Evolutionary conservation across 2,888 invertebrate species (phyloP), one percentile per base, ranked within the genome.

Genomic region (Gastrophysa polygoni): DNA sequence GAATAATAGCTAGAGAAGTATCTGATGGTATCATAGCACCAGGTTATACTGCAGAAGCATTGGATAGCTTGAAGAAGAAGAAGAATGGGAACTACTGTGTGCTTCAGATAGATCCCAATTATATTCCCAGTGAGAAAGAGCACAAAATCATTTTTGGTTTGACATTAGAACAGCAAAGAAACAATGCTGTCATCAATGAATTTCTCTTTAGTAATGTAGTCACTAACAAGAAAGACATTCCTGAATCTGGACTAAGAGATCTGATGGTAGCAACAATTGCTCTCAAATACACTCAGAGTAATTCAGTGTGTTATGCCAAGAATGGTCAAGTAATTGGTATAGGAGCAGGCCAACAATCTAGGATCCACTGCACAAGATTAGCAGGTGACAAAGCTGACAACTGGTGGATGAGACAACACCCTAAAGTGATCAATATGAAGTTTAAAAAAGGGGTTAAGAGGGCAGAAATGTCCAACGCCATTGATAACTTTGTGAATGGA

Each of bases 21-120:
- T 98, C 98, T 0, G 98, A 99, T 82, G 98, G 98, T n/a, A 91
- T 99, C 50, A 92, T 99, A 71, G 98, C 98, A 0, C 98, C 98
- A 0, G 94, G 92, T 0, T 99, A 95, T 79, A 85, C 89, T 0
- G 83, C 87, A 0, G 92, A 91, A 71, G 98, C 98, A 1, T 80
- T 98, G 38, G 88, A 90, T 63, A 83, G 98, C 28, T 82, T 99
- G 44, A 92, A 89, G 76, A 97, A 96, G 82, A 99, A 99, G 85
- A 99, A 99, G 80, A 91, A 91, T 63, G 98, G 98, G 11, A 87
- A 83, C 50, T 98, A 98, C 78, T 97, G 96, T 75, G 86, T 98
- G 17, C 83, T 98, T 38, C 88, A 93, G 87, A 96, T 99, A 79
- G 96, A 98, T 82, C 88, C 93, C 0, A 83, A 81, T 29, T 99